A percentile compares a stretch with the other conserved stretches of the same genome.
Evolutionary conservation across 2,888 invertebrate genomes (phyloP).

Genomic region (Mallateleia sp.): DNA sequence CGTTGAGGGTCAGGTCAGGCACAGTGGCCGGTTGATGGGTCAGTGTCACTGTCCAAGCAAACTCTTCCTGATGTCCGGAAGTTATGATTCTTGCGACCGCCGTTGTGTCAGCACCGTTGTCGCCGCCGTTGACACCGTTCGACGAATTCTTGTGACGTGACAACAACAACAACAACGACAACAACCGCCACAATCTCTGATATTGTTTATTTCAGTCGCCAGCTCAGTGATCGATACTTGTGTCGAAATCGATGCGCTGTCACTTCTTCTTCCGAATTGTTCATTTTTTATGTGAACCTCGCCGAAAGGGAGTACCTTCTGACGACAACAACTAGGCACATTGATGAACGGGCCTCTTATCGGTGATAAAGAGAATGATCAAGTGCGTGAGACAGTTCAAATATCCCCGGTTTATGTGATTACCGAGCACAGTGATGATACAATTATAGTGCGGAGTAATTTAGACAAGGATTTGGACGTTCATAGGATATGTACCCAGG

Average conservation of each 20-base stretch:
- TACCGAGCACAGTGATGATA: too few relatives aligned
- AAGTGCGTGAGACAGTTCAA: too few relatives aligned
- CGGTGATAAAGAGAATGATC: too few relatives aligned
- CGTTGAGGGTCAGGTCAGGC: conserved; percentile 62
- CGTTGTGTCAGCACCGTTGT: conserved; percentile 1
- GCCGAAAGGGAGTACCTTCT: too few relatives aligned
- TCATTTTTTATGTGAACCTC: conserved; percentile 31
- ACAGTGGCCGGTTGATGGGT: conserved; percentile 68
- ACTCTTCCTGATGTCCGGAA: conserved; percentile 66
- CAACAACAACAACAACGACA: conserved; percentile 41
- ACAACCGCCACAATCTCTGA: conserved; percentile 17
- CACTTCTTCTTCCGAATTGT: conserved; percentile 28
- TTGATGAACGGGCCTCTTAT: too few relatives aligned
- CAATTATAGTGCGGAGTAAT: too few relatives aligned
- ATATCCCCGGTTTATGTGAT: too few relatives aligned
- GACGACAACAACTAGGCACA: too few relatives aligned
- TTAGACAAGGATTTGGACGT: too few relatives aligned
- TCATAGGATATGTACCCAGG: too few relatives aligned
- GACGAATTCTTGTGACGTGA: conserved; percentile 58
- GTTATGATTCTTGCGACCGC: conserved; percentile 28
- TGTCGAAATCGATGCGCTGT: conserved; percentile 1
- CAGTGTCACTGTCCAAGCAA: conserved; percentile 62
- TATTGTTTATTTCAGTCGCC: conserved; percentile 8
- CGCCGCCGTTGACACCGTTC: conserved; percentile 41
- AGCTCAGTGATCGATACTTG: conserved; percentile 24